These are phyloP conservation scores for Perccottus glenii DNA, from an alignment of 2,113 vertebrate genomes.

Conservation along the genomic window DNA sequence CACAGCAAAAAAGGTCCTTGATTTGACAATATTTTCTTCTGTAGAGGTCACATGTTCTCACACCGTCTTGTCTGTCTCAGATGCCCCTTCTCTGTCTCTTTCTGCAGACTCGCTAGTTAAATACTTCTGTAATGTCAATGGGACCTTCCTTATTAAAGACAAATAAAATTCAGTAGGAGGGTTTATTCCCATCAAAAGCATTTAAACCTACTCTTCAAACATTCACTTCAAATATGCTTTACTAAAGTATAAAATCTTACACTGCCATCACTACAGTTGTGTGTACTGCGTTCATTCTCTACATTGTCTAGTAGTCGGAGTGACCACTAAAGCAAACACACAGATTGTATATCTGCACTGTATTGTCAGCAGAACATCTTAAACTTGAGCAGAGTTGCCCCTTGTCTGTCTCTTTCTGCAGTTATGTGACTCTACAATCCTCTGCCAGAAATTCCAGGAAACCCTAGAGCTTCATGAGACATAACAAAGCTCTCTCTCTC, in stretches of 20 bases:
- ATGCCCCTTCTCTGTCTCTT: too few relatives aligned
- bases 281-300: conserved; percentile 19
- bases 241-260: conserved; percentile 6
- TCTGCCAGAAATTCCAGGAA: conserved; percentile 72
- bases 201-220: not conserved
- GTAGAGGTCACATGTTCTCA: too few relatives aligned
- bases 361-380: conserved; percentile 20
- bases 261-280: conserved; percentile 5
- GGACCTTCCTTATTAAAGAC: too few relatives aligned
- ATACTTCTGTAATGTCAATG: too few relatives aligned
- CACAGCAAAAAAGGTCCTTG: too few relatives aligned
- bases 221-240: not conserved
- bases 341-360: conserved; percentile 3
- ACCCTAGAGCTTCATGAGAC: conserved; percentile 71
- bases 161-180: not conserved
- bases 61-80: too few relatives aligned
- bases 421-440: conserved; percentile 60
- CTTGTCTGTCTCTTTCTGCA: conserved; percentile 45
- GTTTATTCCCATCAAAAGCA: not conserved
- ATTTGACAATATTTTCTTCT: too few relatives aligned
- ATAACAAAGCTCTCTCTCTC: conserved; percentile 69
- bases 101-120: too few relatives aligned
- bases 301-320: conserved; percentile 14
- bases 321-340: conserved; percentile 5
- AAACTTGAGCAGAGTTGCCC: conserved; percentile 44